Conservation (phyloP, 2,113 vertebrate species). For the Corythaeola cristata region DNA sequence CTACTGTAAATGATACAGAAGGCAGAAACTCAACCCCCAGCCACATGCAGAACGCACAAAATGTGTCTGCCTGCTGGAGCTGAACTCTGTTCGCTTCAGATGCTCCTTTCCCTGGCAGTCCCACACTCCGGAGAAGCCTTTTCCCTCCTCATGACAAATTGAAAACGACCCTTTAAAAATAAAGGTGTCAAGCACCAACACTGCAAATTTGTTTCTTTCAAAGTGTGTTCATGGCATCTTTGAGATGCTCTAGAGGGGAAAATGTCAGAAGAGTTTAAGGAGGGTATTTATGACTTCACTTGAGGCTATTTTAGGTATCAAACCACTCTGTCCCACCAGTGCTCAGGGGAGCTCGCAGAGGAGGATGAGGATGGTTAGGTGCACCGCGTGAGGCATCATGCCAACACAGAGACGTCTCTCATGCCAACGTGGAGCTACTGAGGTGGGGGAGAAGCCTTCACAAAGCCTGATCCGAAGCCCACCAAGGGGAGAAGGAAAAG, state of each 20-base stretch:
- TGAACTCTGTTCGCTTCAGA: neutral
- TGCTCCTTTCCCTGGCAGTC: neutral
- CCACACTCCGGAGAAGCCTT: neutral
- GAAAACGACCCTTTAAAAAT: neutral
- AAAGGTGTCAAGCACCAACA: neutral
- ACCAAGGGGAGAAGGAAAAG: neutral
- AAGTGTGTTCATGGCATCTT: neutral
- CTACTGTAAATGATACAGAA: neutral
- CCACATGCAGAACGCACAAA: neutral
- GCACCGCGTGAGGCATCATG: neutral
- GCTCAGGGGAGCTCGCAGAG: neutral
- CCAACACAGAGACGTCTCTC: neutral
- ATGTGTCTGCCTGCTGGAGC: neutral
- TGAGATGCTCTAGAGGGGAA: neutral
- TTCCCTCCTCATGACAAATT: neutral
- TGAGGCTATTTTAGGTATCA: neutral
- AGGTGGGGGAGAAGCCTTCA: neutral
- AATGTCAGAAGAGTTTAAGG: neutral
- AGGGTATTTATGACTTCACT: neutral
- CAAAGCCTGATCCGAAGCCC: neutral
- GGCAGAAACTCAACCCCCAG: constrained; percentile 5
- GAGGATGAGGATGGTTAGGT: neutral
- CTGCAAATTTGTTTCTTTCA: neutral
- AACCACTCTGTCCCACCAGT: neutral
- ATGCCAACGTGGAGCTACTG: fast-evolving